phyloP scores from a whole-genome alignment of 1,140 invertebrate genomes.

The Sycophaga agraensis region DNA sequence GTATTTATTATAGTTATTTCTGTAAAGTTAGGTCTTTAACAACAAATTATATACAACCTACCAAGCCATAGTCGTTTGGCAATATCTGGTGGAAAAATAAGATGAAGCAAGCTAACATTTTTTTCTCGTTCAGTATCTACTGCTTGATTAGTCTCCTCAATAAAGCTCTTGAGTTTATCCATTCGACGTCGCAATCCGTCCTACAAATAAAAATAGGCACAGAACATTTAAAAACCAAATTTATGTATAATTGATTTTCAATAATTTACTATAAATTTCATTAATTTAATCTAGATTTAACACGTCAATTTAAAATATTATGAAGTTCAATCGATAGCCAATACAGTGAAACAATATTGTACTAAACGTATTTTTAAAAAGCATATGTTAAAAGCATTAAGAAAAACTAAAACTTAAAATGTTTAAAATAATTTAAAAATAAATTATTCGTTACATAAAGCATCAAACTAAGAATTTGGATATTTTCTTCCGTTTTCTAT shows the following conservation, averaged over 20 bases:
- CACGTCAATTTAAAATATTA: not conserved
- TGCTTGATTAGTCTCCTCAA: constrained; percentile 87
- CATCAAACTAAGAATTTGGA: too few relatives aligned
- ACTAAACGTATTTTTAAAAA: too few relatives aligned
- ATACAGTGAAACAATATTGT: too few relatives aligned
- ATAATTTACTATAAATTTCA: not conserved
- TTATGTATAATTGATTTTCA: not conserved
- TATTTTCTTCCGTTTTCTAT: too few relatives aligned
- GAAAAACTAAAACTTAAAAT: too few relatives aligned
- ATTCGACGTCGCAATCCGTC: constrained; percentile 91
- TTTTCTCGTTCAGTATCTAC: constrained; percentile 92
- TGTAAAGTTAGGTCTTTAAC: too few relatives aligned
- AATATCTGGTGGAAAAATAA: constrained; percentile 93
- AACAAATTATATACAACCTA: constrained; percentile 52
- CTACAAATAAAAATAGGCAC: constrained; percentile 54
- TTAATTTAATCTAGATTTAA: not conserved
- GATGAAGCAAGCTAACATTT: constrained; percentile 89
- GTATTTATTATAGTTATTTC: too few relatives aligned
- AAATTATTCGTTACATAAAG: too few relatives aligned
- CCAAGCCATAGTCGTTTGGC: constrained; percentile 89
- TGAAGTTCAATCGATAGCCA: too few relatives aligned
- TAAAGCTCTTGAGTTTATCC: constrained; percentile 92
- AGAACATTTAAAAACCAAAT: not conserved
- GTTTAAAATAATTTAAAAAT: too few relatives aligned
- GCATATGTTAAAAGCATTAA: too few relatives aligned